Conservation (phyloP, 2,797 vertebrate species). For the Gila robusta region DNA sequence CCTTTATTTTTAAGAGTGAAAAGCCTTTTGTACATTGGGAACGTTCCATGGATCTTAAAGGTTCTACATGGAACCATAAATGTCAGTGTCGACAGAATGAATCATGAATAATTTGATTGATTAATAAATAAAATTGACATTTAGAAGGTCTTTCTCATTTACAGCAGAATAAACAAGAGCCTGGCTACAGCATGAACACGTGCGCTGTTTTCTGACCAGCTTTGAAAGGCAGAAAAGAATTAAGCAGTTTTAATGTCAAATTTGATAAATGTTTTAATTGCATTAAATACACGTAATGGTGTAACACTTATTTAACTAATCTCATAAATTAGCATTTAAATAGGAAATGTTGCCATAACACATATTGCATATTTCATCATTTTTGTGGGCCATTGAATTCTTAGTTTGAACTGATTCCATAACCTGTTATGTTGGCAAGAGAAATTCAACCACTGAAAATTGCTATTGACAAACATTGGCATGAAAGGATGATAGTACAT, state of each 20-base stretch:
- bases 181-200: neutral
- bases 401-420: constrained; percentile 31
- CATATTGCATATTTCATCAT: neutral
- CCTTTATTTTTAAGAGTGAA: neutral
- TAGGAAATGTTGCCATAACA: neutral
- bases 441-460: constrained; percentile 22
- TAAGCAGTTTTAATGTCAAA: constrained; percentile 22
- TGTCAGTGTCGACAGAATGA: neutral
- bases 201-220: neutral
- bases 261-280: constrained; percentile 11
- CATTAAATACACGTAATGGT: neutral
- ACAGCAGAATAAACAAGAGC: neutral
- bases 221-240: constrained; percentile 2
- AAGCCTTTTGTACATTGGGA: neutral
- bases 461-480: constrained; percentile 34
- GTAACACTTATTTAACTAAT: constrained; percentile 26
- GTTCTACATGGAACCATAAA: neutral
- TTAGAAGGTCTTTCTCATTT: neutral
- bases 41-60: neutral
- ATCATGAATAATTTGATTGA: constrained; percentile 13
- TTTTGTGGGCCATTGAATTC: neutral
- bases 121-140: constrained; percentile 37
- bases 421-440: constrained; percentile 23
- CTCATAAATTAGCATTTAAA: constrained; percentile 29
- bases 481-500: constrained; percentile 5